Evolutionary conservation across 2,888 invertebrate species (phyloP).

Genomic region (Drosophila leonis): DNA sequence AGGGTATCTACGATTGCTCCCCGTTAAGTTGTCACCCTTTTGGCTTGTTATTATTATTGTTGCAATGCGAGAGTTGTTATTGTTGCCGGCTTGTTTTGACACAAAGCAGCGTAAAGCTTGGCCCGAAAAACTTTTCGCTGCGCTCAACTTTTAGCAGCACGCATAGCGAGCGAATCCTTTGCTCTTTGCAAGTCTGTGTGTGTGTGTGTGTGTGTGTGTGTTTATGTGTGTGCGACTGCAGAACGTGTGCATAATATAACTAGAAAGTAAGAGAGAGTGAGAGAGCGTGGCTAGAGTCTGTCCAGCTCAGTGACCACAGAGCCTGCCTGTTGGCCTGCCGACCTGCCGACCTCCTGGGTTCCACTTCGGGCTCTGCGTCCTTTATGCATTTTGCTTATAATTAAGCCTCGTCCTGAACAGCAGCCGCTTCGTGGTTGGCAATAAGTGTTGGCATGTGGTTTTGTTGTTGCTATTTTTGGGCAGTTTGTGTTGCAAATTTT

Average conservation of each 20-base stretch:
- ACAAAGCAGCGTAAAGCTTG: conserved; percentile 62
- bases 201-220: conserved; percentile 21
- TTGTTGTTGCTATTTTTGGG: conserved; percentile 25
- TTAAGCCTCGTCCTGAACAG: conserved; percentile 65
- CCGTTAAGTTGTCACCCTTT: not conserved
- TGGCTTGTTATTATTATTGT: conserved; percentile 29
- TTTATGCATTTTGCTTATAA: conserved; percentile 73
- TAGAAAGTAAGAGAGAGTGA: conserved; percentile 7
- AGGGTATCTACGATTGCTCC: not conserved
- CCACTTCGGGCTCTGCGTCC: conserved; percentile 16
- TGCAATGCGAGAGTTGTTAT: conserved; percentile 39
- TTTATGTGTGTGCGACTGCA: conserved; percentile 23
- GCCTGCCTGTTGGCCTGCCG: conserved; percentile 6
- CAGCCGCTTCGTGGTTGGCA: conserved; percentile 60
- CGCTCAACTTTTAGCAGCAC: conserved; percentile 54
- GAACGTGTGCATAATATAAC: conserved; percentile 42
- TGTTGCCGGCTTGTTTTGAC: conserved; percentile 59
- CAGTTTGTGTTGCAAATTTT: conserved; percentile 33
- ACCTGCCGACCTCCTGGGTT: conserved; percentile 1
- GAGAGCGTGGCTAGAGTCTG: conserved; percentile 41
- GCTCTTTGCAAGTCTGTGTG: not conserved
- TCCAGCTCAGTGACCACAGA: conserved; percentile 41
- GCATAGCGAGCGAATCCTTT: conserved; percentile 13
- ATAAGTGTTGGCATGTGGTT: conserved; percentile 76
- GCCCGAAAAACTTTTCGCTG: conserved; percentile 63